Base-by-base conservation (phyloP, 2,888 invertebrate genomes). In the Tetrapedia diversipes region DNA sequence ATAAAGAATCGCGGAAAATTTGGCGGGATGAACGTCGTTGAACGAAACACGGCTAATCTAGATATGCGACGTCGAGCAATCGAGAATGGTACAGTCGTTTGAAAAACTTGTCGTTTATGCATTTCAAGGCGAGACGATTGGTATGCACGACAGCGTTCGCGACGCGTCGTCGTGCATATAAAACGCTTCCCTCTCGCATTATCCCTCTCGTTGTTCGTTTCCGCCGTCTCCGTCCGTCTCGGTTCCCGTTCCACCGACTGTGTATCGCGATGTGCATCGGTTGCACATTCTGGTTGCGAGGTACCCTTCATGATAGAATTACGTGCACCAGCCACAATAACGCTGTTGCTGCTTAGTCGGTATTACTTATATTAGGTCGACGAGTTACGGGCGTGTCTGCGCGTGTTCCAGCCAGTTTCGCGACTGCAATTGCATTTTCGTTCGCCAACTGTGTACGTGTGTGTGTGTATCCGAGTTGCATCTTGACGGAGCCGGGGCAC, bases 91-190 rank as follows among this genome's bases (percentile, higher is more conserved):
- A 16, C 14, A 45, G 41, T 41, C 32, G 69, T 22, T n/a, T 57
- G 57, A 73, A 77, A 75, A 56, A 37, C 27, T 54, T 51, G 43
- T 69, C 79, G 71, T 82, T 71, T 75, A 51, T 67, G 56, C 71
- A 29, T 75, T 79, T 82, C 68, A 43, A 37, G 22, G 29, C 32
- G 19, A 57, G n/a, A 1, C 63, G 53, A 80, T 82, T 74, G 59
- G 82, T 80, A 83, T 82, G 83, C 82, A 19, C 51, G 51, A 8
- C 54, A 51, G 27, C 66, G 8, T 47, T n/a, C 32, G 29, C 16
- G 53, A 74, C 41, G 64, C 61, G 54, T 68, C 54, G 71, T 37
- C 63, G 63, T 57, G 77, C 80, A 82, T 83, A 80, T 69, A 77
- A 80, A 82, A 80, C 51, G 59, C 34, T 47, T 51, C 14, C 16